Percentiles rank a stretch among this genome's conserved stretches.
Evolutionary conservation across 2,113 vertebrate species (phyloP).

Genomic region (Phaethornis superciliosus): DNA sequence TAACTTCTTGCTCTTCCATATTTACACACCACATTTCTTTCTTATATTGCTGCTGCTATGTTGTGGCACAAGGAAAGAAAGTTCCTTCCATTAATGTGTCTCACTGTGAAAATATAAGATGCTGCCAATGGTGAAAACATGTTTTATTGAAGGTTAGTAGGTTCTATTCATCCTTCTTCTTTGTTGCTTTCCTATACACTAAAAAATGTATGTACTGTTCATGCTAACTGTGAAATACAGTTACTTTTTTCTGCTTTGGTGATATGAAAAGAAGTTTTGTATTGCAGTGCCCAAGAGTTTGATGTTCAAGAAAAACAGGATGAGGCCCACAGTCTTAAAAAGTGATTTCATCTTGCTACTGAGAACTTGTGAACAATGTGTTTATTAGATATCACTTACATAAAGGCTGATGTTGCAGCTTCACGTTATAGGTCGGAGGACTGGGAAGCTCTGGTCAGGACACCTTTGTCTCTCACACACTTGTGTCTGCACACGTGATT

Average conservation of each 20-base stretch:
- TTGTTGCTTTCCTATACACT: neutral
- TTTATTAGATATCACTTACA: neutral
- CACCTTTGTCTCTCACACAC: neutral
- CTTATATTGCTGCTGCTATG: neutral
- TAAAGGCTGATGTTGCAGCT: neutral
- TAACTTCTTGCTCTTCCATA: neutral
- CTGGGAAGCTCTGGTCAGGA: neutral
- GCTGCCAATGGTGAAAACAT: neutral
- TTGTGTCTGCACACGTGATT: neutral
- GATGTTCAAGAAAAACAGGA: neutral
- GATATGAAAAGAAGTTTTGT: neutral
- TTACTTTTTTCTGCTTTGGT: neutral
- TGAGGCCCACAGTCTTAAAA: neutral
- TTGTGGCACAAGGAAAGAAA: neutral
- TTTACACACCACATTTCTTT: neutral
- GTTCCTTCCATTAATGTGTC: neutral
- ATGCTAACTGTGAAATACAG: neutral
- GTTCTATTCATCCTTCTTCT: neutral
- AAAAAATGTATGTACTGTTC: neutral
- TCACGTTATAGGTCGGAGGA: neutral
- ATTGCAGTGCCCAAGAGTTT: neutral
- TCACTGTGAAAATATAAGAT: neutral
- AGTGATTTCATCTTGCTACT: neutral
- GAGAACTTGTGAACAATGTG: neutral
- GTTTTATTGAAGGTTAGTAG: neutral